phyloP scores from a whole-genome alignment of 2,797 vertebrate species.

The Sardinella longiceps region DNA sequence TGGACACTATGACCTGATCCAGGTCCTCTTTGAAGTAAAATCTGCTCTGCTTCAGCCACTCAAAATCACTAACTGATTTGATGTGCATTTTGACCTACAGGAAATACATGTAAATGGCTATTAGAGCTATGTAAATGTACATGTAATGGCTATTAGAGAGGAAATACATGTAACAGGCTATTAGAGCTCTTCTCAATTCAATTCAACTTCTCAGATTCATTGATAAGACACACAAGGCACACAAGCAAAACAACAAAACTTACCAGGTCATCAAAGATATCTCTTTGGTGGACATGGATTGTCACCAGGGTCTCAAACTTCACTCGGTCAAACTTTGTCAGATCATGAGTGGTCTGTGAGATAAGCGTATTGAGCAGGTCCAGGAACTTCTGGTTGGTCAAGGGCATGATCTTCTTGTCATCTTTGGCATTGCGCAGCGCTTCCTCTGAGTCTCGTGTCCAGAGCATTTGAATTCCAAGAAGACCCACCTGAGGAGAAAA shows the following conservation, averaged over 20 bases:
- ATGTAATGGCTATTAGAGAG: too few relatives aligned
- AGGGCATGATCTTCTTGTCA: constrained; percentile 91
- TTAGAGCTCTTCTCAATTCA: background rate
- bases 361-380: constrained; percentile 90
- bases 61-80: constrained; percentile 89
- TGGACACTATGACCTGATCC: constrained; percentile 90
- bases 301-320: constrained; percentile 97
- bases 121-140: too few relatives aligned
- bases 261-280: constrained; percentile 96
- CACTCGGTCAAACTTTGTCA: constrained; percentile 82
- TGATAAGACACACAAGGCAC: background rate
- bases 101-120: background rate
- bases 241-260: constrained; percentile 53
- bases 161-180: background rate
- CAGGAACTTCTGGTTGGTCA: constrained; percentile 91
- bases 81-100: constrained; percentile 86
- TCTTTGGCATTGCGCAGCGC: constrained; percentile 85
- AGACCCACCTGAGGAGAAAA: constrained; percentile 83
- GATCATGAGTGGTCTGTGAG: constrained; percentile 87
- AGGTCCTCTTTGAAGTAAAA: constrained; percentile 95
- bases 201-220: background rate
- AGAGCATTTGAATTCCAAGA: constrained; percentile 96
- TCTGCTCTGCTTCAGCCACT: constrained; percentile 97
- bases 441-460: constrained; percentile 93
- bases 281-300: constrained; percentile 95